Base-by-base conservation (phyloP, 2,888 invertebrate genomes). In the Rutpela maculata region DNA sequence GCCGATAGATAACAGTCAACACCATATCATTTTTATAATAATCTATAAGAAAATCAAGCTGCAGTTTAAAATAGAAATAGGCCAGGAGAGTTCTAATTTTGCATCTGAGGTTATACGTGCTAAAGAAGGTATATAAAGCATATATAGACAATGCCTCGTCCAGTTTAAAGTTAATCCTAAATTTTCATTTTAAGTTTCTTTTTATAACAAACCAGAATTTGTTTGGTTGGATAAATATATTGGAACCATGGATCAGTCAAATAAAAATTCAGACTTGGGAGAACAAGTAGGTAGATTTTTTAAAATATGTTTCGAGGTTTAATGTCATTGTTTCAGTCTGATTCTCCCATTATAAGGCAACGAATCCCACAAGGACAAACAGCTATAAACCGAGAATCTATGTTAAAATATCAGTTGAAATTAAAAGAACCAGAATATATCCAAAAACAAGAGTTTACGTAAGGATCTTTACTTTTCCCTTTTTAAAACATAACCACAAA, bases 361-460 rank as follows among this genome's bases (percentile, higher is more conserved):
- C 92, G 91, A 82, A 91, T 93, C 82, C 92, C 92, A 43, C 91
- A 91, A 83, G 92, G 92, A 55, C 84, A 86, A 80, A 84, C 84
- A 71, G 79, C 81, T 91, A 94, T 87, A 35, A 89, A 89, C 62
- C 91, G 97, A 83, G 96, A 97, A 88, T 95, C 94, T 76, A 92
- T 95, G 63, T 93, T 96, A 69, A 93, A 94, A 79, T 93, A 94
- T 86, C 94, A 95, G 87, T 94, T 97, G 93, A 92, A 93, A 78
- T 93, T 95, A 84, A 94, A 94, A 87, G 95, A 96, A 87, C 92
- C 93, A 81, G 95, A 95, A 81, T 97, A 95, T 87, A 96, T 95
- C 19, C 84, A 88, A 77, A 86, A 88, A 18, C 93, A 95, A 88
- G 92, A 92, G 83, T 94, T 95, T 84, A 92, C 93, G 93, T 93